These are phyloP conservation scores for Liodrosophila aerea DNA, from an alignment of 2,888 invertebrate species.

Conservation along the genomic window DNA sequence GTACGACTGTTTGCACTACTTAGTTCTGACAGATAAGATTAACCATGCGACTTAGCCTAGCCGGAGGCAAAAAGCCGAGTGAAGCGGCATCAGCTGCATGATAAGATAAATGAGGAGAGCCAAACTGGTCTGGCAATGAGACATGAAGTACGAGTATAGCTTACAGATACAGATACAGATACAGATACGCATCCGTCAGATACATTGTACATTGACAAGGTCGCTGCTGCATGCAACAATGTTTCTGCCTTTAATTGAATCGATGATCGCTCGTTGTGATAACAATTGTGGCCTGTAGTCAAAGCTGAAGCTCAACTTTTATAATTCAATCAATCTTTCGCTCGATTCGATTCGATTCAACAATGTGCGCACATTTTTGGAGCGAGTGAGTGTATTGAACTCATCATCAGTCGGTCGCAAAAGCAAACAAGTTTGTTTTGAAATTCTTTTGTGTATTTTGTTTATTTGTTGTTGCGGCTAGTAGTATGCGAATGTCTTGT, in stretches of 20 bases:
- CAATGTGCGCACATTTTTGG: constrained; percentile 29
- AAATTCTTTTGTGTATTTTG: constrained; percentile 58
- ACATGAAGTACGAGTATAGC: constrained; percentile 1
- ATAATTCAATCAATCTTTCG: constrained; percentile 71
- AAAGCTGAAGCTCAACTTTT: constrained; percentile 14
- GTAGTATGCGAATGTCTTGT: constrained; percentile 13
- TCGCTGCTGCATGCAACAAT: constrained; percentile 49
- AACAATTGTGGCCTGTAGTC: not conserved
- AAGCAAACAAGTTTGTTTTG: constrained; percentile 68
- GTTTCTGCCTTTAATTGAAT: constrained; percentile 52
- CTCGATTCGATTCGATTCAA: too few relatives aligned
- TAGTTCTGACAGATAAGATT: constrained; percentile 72
- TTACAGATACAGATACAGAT: constrained; percentile 30
- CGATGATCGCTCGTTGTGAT: constrained; percentile 21
- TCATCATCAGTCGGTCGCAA: constrained; percentile 14
- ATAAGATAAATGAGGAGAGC: constrained; percentile 62
- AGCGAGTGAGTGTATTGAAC: constrained; percentile 64
- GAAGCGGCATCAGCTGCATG: constrained; percentile 34
- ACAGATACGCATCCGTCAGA: constrained; percentile 39
- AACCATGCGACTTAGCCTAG: constrained; percentile 69
- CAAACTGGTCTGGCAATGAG: constrained; percentile 51
- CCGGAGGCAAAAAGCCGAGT: constrained; percentile 20
- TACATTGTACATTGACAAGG: constrained; percentile 54
- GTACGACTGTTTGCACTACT: constrained; percentile 68
- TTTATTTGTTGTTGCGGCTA: constrained; percentile 39